Percentiles rank a stretch among this genome's conserved stretches.
These are phyloP conservation scores for Hololepta plana DNA, from an alignment of 2,888 invertebrate species.

Conservation along the genomic window DNA sequence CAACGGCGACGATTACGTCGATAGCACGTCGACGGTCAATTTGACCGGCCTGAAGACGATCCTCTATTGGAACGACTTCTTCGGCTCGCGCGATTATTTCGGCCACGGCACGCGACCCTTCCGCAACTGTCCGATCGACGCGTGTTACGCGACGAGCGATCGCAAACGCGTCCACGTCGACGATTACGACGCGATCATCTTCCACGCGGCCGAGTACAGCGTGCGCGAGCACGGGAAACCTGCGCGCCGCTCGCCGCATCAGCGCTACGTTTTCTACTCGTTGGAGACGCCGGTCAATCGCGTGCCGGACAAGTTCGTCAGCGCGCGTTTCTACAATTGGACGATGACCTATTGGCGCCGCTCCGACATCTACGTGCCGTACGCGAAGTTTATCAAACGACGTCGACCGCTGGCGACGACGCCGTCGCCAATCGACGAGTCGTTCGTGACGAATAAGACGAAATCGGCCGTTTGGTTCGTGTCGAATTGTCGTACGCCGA, in stretches of 20 bases:
- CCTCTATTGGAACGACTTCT: constrained; percentile 16
- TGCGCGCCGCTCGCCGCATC: constrained; percentile 19
- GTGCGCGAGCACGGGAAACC: constrained; percentile 18
- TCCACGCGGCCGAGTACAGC: constrained; percentile 27
- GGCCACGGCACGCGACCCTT: constrained; percentile 14
- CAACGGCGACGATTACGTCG: too few relatives aligned
- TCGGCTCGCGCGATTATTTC: constrained; percentile 11
- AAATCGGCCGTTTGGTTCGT: constrained; percentile 37
- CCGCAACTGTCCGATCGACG: constrained; percentile 20
- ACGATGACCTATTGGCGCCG: constrained; percentile 37
- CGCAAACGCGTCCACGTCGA: constrained; percentile 21
- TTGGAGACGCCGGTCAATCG: constrained; percentile 27
- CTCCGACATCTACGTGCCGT: constrained; percentile 24
- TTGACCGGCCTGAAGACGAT: too few relatives aligned
- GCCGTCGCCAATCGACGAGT: too few relatives aligned
- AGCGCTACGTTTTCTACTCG: constrained; percentile 31
- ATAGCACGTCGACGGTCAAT: too few relatives aligned
- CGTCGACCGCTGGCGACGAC: too few relatives aligned
- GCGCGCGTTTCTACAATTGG: too few relatives aligned
- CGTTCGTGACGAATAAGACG: constrained; percentile 18
- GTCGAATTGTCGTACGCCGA: constrained; percentile 31
- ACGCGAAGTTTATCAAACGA: constrained; percentile 12
- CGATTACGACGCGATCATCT: constrained; percentile 33
- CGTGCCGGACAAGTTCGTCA: constrained; percentile 3
- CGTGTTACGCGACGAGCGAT: constrained; percentile 29